Percentiles rank a stretch among this genome's conserved stretches.
Evolutionary conservation across 2,797 vertebrate genomes (phyloP).

Genomic region (Myotis daubentonii): DNA sequence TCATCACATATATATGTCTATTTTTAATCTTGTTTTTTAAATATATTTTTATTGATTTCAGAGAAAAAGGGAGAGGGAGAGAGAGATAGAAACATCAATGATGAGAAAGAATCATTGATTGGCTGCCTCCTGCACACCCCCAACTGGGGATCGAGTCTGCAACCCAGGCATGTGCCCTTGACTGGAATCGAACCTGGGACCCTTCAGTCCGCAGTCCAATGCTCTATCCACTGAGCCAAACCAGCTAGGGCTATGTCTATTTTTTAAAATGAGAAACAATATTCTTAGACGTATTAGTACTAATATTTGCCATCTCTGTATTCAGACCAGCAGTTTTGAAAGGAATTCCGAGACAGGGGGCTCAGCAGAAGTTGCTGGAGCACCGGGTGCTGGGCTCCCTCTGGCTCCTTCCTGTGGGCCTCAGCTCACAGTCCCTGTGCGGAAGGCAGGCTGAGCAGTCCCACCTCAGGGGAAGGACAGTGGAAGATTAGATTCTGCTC

Average conservation of each 20-base stretch:
- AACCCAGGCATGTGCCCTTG: too few species aligned
- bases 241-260: too few species aligned
- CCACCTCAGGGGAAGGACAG: constrained; percentile 34
- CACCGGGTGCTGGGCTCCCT: not conserved
- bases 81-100: too few species aligned
- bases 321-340: constrained; percentile 64
- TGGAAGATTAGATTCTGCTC: constrained; percentile 50
- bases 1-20: not conserved
- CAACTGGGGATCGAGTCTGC: too few species aligned
- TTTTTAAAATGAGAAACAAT: constrained; percentile 49
- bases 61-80: too few species aligned
- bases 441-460: not conserved
- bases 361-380: constrained; percentile 10
- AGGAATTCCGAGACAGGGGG: not conserved
- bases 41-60: too few species aligned
- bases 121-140: too few species aligned
- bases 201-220: too few species aligned
- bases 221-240: too few species aligned
- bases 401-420: not conserved
- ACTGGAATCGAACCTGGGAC: too few species aligned
- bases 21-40: not conserved
- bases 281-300: not conserved
- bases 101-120: too few species aligned
- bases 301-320: not conserved
- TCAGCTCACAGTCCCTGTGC: not conserved